Evolutionary conservation across 2,888 invertebrate species (phyloP), one percentile per base, ranked within the genome.

Genomic region (Metopia argyrocephala): DNA sequence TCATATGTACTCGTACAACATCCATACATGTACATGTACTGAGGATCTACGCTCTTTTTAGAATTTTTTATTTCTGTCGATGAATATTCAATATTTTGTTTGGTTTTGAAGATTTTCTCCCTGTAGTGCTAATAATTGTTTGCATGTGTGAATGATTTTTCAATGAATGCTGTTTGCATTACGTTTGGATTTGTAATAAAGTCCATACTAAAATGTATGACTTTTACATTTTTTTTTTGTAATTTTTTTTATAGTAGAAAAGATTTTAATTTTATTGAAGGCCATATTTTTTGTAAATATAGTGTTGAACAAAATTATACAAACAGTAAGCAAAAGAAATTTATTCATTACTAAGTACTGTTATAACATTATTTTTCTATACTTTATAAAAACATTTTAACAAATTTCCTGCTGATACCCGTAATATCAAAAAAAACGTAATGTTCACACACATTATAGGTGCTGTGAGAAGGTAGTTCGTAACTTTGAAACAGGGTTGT

Each of bases 171-270:
- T 50, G 61, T 5, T 52, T 18, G 38, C 66, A 66, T 54, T 71
- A 65, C 70, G 52, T 65, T 48, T 48, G 52, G 76, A 54, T 69
- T 69, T 76, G 65, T 69, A 74, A 78, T 69, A 59, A 73, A 78
- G 78, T 65, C 69, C 59, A 54, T 65, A 57, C 52, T 69, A 80
- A 69, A 69, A n/a, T n/a, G n/a, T 74, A 78, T 70, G 76, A 71
- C 50, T 65, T 52, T 48, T 61, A 31, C 31, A 15, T 27, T 28
- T 57, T 56, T 52, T 28, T 54, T 59, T 21, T 3, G 25, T 52
- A 57, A 45, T 18, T 7, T 59, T 12, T 59, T 5, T 28, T 52
- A 57, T 62, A 57, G 21, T 21, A 73, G 56, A 64, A 59, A 25
- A 46, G 28, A 0, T 38, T 62, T 76, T 64, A 57, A 2, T 65